These are phyloP conservation scores for Selene dorsalis DNA, from an alignment of 2,797 vertebrate genomes.

Conservation along the genomic window DNA sequence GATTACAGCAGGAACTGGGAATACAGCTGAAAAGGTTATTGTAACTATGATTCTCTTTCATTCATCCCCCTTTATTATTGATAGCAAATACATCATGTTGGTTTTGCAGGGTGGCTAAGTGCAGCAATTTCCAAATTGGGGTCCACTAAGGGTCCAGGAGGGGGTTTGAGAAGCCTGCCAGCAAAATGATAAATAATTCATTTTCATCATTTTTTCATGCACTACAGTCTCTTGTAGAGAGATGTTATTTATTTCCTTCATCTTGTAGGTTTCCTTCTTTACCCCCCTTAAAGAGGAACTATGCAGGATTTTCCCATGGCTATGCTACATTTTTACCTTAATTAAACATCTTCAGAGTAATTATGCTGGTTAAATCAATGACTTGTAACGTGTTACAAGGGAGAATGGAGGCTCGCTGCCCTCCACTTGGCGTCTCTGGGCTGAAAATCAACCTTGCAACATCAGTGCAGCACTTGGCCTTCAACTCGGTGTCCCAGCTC, in stretches of 20 bases:
- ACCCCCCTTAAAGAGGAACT: too few relatives aligned
- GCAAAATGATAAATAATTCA: constrained; percentile 37
- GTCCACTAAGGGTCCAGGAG: neutral
- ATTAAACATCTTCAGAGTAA: too few relatives aligned
- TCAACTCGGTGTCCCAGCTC: too few relatives aligned
- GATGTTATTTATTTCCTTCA: constrained; percentile 7
- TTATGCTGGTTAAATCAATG: too few relatives aligned
- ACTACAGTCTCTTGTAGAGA: neutral
- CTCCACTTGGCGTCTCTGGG: too few relatives aligned
- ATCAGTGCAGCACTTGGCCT: too few relatives aligned
- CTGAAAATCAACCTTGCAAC: too few relatives aligned
- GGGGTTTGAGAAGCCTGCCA: neutral
- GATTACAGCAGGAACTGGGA: neutral
- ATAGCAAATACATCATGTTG: constrained; percentile 10
- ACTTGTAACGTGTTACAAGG: too few relatives aligned
- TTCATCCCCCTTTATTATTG: neutral
- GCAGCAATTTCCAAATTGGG: constrained; percentile 15
- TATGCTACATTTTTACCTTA: too few relatives aligned
- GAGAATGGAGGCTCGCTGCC: too few relatives aligned
- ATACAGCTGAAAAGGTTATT: neutral
- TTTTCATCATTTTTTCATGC: constrained; percentile 35
- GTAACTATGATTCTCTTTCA: neutral
- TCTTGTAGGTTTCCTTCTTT: neutral
- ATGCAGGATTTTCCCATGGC: too few relatives aligned
- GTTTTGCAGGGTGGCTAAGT: constrained; percentile 9